phyloP scores from a whole-genome alignment of 2,797 vertebrate species.

The Serranus cabrilla region DNA sequence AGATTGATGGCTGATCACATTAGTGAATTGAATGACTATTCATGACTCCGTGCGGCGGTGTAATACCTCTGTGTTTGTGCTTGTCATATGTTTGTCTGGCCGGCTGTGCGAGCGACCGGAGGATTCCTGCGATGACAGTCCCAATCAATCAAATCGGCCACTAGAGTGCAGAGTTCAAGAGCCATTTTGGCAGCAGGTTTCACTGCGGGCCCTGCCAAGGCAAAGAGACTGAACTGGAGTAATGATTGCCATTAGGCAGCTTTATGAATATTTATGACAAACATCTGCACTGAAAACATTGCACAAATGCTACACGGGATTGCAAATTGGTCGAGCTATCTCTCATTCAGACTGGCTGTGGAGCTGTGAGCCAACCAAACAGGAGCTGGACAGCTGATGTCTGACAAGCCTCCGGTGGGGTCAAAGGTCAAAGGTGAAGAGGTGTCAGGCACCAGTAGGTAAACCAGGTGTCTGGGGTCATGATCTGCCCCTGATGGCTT shows the following conservation, averaged over 20 bases:
- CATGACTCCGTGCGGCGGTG: constrained; percentile 13
- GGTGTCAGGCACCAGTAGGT: constrained; percentile 33
- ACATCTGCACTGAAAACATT: constrained; percentile 74
- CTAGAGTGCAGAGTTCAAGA: constrained; percentile 75
- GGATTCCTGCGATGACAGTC: constrained; percentile 74
- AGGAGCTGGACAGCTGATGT: constrained; percentile 29
- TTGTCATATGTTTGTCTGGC: constrained; percentile 61
- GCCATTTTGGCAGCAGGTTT: constrained; percentile 66
- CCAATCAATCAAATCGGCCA: constrained; percentile 75
- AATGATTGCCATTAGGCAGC: constrained; percentile 77
- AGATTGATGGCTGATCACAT: constrained; percentile 62
- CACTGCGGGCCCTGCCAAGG: constrained; percentile 71
- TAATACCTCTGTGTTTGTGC: constrained; percentile 58
- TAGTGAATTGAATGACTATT: constrained; percentile 43
- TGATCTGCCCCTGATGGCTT: not conserved
- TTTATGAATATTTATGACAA: constrained; percentile 84
- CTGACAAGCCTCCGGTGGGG: constrained; percentile 40
- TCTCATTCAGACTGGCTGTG: constrained; percentile 25
- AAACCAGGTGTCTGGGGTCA: constrained; percentile 58
- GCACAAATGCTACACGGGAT: constrained; percentile 14
- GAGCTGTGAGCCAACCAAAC: not conserved
- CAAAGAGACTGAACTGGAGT: constrained; percentile 66
- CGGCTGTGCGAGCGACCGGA: constrained; percentile 28
- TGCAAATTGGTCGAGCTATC: not conserved
- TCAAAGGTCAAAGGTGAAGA: constrained; percentile 56